Percentiles rank a stretch among this genome's conserved stretches.
These are phyloP conservation scores for Trissoscelio sp. DNA, from an alignment of 2,888 invertebrate genomes.

Conservation along the genomic window DNA sequence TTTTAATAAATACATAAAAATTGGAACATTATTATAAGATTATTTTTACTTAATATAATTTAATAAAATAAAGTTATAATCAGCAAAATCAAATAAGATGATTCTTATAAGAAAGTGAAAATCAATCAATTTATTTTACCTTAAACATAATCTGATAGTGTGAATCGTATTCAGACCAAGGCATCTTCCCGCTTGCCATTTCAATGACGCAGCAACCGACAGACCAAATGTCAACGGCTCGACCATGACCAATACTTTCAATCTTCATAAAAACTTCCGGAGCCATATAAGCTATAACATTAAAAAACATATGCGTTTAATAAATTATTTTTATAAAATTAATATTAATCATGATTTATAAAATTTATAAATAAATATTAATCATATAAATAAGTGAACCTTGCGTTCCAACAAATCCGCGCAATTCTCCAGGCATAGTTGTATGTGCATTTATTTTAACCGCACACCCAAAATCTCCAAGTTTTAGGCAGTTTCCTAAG, in stretches of 20 bases:
- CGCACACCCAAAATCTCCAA: slow-evolving; percentile 98
- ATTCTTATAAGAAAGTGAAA: no score
- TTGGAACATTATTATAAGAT: not conserved
- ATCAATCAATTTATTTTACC: slow-evolving; percentile 68
- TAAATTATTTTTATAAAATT: no score
- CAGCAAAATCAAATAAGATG: no score
- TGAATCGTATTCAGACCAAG: slow-evolving; percentile 96
- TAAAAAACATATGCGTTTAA: slow-evolving; percentile 32
- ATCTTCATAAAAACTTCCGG: slow-evolving; percentile 96
- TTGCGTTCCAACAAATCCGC: slow-evolving; percentile 96
- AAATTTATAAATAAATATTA: no score
- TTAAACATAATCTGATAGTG: slow-evolving; percentile 97
- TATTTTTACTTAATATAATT: no score
- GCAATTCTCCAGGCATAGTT: slow-evolving; percentile 93
- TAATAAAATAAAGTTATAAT: no score
- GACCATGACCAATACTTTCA: slow-evolving; percentile 91
- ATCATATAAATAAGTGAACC: no score
- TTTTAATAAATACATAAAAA: not conserved
- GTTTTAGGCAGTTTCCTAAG: slow-evolving; percentile 93
- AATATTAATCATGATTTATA: no score
- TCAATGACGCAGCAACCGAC: slow-evolving; percentile 97
- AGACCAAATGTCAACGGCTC: slow-evolving; percentile 98
- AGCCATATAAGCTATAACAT: slow-evolving; percentile 94
- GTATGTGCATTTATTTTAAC: slow-evolving; percentile 95
- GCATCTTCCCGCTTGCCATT: slow-evolving; percentile 97